Evolutionary conservation across 2,888 invertebrate genomes (phyloP), one percentile per base, ranked within the genome.

Genomic region (Platynereis dumerilii): DNA sequence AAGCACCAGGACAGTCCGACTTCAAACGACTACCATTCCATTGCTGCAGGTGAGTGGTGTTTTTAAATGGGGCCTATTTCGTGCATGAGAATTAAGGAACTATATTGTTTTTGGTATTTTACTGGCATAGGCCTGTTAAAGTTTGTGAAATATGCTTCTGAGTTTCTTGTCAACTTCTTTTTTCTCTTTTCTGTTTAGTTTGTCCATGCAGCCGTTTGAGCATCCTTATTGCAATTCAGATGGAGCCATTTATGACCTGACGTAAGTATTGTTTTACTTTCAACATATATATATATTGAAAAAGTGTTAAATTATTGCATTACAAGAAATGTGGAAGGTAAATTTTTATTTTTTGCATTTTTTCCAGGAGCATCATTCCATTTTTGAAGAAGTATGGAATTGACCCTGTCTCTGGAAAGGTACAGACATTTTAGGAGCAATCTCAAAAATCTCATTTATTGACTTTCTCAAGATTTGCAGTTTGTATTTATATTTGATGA

Each of bases 391-490:
- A 92, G 80, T 96, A 90, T 82, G 96, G 96, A 84, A 86, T 92
- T 1, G 96, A 97, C 85, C 98, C 99, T 28, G 92, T 95, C 0
- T 93, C 93, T 34, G 98, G 98, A 53, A 92, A 92, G 86, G 90
- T 89, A 79, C 72, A 60, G 61, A 20, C 26, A 62, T 39, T 58
- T 55, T 42, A 42, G 10, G 20, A n/a, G 52, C 17, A 7, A 52
- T 52, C n/a, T n/a, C n/a, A n/a, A n/a, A n/a, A n/a, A n/a, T n/a
- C n/a, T n/a, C n/a, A n/a, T n/a, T n/a, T n/a, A n/a, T n/a, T n/a
- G n/a, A n/a, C n/a, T n/a, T n/a, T n/a, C n/a, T n/a, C n/a, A n/a
- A n/a, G n/a, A n/a, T n/a, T n/a, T n/a, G n/a, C n/a, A n/a, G n/a
- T n/a, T n/a, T n/a, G n/a, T n/a, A n/a, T n/a, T n/a, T n/a, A n/a